Conservation (phyloP, 2,888 invertebrate species). For the Isoperla grammatica region DNA sequence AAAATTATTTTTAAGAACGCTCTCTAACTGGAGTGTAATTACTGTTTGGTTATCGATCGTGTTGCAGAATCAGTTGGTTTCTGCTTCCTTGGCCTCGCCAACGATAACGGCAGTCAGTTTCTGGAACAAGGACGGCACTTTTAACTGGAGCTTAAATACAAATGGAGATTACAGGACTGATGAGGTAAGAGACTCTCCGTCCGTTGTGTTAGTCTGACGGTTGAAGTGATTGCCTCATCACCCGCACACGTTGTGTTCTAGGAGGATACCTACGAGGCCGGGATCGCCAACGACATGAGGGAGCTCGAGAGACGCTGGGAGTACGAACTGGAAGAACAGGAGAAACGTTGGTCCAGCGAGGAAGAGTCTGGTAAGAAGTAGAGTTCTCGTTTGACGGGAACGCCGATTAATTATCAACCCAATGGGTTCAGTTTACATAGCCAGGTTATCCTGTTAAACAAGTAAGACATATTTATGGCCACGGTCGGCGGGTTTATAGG, state of each 20-base stretch:
- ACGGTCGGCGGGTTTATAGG: not conserved
- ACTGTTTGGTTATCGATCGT: not conserved
- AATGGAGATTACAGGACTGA: conserved; percentile 41
- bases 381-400: conserved; percentile 11
- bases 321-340: conserved; percentile 59
- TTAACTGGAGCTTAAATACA: conserved; percentile 29
- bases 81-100: conserved; percentile 28
- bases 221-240: no score
- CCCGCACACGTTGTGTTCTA: conserved; percentile 39
- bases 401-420: conserved; percentile 37
- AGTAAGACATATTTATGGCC: conserved; percentile 22
- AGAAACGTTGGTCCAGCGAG: conserved; percentile 56
- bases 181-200: no score
- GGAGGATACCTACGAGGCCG: conserved; percentile 57
- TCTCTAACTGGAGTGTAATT: no score
- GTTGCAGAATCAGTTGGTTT: conserved; percentile 35
- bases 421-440: conserved; percentile 40
- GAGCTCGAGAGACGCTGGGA: conserved; percentile 59
- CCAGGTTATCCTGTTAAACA: conserved; percentile 29
- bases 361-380: conserved; percentile 46
- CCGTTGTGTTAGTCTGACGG: conserved; percentile 15
- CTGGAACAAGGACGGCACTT: conserved; percentile 30
- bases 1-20: no score
- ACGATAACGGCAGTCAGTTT: conserved; percentile 25
- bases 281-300: conserved; percentile 62